Percentiles rank a stretch among this genome's conserved stretches.
Evolutionary conservation across 2,113 vertebrate genomes (phyloP).

Genomic region (Collichthys lucidus): DNA sequence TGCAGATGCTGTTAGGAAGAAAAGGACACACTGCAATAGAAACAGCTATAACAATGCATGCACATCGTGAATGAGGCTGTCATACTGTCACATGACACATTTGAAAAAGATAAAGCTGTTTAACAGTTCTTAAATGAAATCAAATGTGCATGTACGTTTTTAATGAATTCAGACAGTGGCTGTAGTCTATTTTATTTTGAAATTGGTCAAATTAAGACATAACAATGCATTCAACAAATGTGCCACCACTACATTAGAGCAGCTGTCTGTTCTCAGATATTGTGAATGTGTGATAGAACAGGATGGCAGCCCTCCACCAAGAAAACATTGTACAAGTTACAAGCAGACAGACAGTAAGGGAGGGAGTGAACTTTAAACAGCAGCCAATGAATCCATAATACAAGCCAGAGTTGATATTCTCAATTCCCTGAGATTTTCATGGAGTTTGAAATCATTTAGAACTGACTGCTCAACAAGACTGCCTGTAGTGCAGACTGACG

Average conservation of each 20-base stretch:
- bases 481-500: neutral
- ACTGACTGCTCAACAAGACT: neutral
- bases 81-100: conserved; percentile 27
- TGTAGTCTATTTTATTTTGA: neutral
- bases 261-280: neutral
- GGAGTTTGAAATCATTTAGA: neutral
- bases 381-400: conserved; percentile 20
- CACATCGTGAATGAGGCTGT: conserved; percentile 42
- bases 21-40: neutral
- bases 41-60: conserved; percentile 30
- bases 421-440: neutral
- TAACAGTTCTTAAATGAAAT: neutral
- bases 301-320: conserved; percentile 25
- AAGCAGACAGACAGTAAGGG: neutral
- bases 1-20: conserved; percentile 18
- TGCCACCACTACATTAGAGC: neutral
- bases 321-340: neutral
- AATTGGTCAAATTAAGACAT: neutral
- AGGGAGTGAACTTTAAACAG: conserved; percentile 46
- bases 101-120: neutral
- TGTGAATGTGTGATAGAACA: conserved; percentile 2
- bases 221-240: neutral
- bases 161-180: neutral
- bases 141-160: too few relatives aligned
- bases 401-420: neutral